Conservation (phyloP, 1,140 invertebrate species). For the Procambarus virginalis region DNA sequence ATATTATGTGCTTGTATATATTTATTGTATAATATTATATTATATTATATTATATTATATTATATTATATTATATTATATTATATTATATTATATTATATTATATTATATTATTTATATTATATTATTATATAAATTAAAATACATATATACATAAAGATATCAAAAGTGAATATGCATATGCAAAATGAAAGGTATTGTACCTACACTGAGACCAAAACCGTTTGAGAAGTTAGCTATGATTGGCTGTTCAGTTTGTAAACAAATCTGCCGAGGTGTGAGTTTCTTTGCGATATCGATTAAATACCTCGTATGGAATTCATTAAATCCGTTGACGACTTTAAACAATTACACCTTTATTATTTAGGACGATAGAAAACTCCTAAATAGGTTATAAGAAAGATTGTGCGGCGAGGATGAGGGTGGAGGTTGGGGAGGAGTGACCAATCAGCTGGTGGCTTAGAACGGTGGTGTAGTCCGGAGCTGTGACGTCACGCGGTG, state of each 20-base stretch:
- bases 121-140: too few species aligned
- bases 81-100: too few species aligned
- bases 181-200: not conserved
- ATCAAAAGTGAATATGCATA: not conserved
- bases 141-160: too few species aligned
- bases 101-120: too few species aligned
- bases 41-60: too few species aligned
- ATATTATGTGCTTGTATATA: too few species aligned
- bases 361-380: not conserved
- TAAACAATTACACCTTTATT: not conserved
- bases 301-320: not conserved
- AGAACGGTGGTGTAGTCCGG: not conserved
- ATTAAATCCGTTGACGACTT: not conserved
- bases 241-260: slow-evolving; percentile 38
- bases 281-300: not conserved
- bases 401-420: not conserved
- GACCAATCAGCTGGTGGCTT: slow-evolving; percentile 18
- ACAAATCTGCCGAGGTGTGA: slow-evolving; percentile 12
- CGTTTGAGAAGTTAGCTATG: not conserved
- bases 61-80: too few species aligned
- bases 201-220: not conserved
- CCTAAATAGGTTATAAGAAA: too few species aligned
- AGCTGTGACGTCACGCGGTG: slow-evolving; percentile 62
- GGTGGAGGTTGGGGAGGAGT: not conserved
- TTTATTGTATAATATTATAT: too few species aligned